A percentile compares a stretch with the other conserved stretches of the same genome.
These are phyloP conservation scores for Hiodon tergisus DNA, from an alignment of 2,113 vertebrate species.

Conservation along the genomic window DNA sequence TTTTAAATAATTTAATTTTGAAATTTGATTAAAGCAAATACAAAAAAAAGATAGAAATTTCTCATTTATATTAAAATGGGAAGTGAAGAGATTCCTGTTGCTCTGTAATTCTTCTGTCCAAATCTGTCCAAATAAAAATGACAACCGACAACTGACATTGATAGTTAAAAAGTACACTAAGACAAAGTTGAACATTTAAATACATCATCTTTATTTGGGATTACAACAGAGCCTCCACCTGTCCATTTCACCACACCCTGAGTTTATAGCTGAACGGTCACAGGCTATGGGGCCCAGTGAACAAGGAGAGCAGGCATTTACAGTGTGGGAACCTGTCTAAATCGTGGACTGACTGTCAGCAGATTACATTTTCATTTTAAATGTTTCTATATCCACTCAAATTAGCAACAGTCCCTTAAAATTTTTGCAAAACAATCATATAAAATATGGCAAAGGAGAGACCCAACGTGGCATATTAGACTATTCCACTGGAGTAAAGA, in stretches of 20 bases:
- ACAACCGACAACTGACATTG: conserved; percentile 55
- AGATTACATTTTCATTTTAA: not conserved
- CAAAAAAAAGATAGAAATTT: too few relatives aligned
- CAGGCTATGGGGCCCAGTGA: conserved; percentile 8
- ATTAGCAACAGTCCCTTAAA: conserved; percentile 5
- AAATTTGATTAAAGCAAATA: too few relatives aligned
- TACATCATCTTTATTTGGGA: conserved; percentile 51
- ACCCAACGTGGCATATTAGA: conserved; percentile 1
- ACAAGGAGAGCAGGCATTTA: conserved; percentile 8
- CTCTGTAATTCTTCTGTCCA: not conserved
- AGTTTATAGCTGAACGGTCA: not conserved
- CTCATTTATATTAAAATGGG: too few relatives aligned
- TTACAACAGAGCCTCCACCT: conserved; percentile 24
- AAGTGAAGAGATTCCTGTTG: not conserved
- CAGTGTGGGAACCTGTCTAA: not conserved
- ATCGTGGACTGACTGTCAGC: not conserved
- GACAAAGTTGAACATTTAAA: conserved; percentile 33
- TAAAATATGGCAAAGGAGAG: not conserved
- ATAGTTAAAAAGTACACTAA: conserved; percentile 30
- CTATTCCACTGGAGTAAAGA: not conserved
- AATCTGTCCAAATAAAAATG: conserved; percentile 29
- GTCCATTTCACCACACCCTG: conserved; percentile 2
- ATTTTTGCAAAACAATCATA: not conserved
- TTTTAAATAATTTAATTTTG: too few relatives aligned
- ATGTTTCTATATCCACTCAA: not conserved